A percentile compares a stretch with the other conserved stretches of the same genome.
phyloP scores from a whole-genome alignment of 1,140 invertebrate genomes.

The Bombus vancouverensis region DNA sequence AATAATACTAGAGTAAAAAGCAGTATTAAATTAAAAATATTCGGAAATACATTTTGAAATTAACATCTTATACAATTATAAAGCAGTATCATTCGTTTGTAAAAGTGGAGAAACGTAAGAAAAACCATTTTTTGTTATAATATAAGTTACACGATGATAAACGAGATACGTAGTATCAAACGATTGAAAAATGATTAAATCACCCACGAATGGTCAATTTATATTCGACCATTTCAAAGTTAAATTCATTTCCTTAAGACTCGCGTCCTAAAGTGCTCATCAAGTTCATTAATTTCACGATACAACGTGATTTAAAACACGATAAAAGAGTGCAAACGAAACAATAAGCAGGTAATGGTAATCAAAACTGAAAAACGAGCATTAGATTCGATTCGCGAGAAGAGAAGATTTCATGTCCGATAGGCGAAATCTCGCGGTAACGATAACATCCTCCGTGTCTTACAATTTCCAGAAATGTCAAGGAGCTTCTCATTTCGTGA shows the following conservation, averaged over 20 bases:
- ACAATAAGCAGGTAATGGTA: no score
- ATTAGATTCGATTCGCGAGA: background rate
- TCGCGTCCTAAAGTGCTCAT: no score
- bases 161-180: no score
- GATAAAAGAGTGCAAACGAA: background rate
- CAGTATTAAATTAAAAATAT: background rate
- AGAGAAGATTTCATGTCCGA: background rate
- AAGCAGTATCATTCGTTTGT: no score
- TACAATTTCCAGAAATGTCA: slow-evolving; percentile 22
- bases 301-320: background rate
- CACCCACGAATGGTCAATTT: no score
- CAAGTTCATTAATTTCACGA: background rate
- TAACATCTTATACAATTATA: background rate
- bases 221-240: no score
- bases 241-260: no score
- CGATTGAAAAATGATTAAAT: no score
- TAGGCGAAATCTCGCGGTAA: no score
- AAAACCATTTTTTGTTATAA: no score
- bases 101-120: no score
- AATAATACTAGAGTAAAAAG: background rate
- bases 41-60: background rate
- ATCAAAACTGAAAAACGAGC: background rate
- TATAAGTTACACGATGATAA: no score
- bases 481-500: background rate
- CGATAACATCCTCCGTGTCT: background rate